Evolutionary conservation across 2,888 invertebrate genomes (phyloP).

Genomic region (Eugnorisma glareosa): DNA sequence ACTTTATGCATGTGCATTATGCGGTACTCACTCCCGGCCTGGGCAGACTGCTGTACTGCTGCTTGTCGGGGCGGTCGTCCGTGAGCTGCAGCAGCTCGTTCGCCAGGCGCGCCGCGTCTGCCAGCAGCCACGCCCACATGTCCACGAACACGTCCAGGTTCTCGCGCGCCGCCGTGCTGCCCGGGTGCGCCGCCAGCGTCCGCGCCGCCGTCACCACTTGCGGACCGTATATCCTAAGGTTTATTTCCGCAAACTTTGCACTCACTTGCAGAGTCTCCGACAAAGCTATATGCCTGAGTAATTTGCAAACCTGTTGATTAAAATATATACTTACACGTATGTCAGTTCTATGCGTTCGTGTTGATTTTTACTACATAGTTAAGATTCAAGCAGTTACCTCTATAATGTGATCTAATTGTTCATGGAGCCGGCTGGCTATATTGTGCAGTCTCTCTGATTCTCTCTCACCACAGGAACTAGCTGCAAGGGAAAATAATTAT

Average conservation of each 20-base stretch:
- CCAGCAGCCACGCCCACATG: slow-evolving; percentile 98
- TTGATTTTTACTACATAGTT: not conserved
- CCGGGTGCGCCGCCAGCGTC: slow-evolving; percentile 97
- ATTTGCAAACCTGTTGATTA: slow-evolving; percentile 95
- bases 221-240: slow-evolving; percentile 98
- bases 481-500: slow-evolving; percentile 72
- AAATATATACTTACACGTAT: slow-evolving; percentile 27
- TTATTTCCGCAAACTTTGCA: slow-evolving; percentile 98
- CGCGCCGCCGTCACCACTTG: slow-evolving; percentile 98
- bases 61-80: slow-evolving; percentile 89
- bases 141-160: slow-evolving; percentile 98
- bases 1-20: slow-evolving; percentile 44
- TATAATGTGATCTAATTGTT: slow-evolving; percentile 99
- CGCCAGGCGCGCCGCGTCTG: slow-evolving; percentile 97
- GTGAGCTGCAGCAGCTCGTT: slow-evolving; percentile 96
- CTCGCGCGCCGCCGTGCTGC: slow-evolving; percentile 98
- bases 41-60: slow-evolving; percentile 97
- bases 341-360: slow-evolving; percentile 4
- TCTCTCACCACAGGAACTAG: slow-evolving; percentile 92
- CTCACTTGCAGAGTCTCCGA: slow-evolving; percentile 98
- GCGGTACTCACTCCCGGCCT: slow-evolving; percentile 96
- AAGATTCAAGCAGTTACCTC: slow-evolving; percentile 92
- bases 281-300: slow-evolving; percentile 98
- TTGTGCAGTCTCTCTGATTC: slow-evolving; percentile 97
- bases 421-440: slow-evolving; percentile 98